Evolutionary conservation across 2,113 vertebrate genomes (phyloP).

Genomic region (Aix galericulata): DNA sequence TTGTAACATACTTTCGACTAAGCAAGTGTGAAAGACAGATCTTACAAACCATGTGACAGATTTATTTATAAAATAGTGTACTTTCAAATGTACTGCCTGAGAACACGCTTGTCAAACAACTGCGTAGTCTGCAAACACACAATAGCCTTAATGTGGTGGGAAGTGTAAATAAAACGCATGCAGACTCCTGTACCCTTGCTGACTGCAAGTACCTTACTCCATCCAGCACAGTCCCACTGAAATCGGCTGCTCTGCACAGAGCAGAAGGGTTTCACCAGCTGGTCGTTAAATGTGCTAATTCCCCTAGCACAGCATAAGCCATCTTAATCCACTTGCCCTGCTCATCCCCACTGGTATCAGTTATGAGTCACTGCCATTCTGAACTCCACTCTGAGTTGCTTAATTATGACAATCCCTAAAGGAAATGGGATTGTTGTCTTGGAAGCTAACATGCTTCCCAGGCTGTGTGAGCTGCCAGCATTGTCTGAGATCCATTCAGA

Average conservation of each 20-base stretch:
- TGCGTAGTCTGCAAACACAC: neutral
- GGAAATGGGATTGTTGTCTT: neutral
- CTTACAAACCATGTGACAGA: neutral
- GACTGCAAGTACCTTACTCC: neutral
- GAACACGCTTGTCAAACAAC: neutral
- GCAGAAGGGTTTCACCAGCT: neutral
- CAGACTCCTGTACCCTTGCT: neutral
- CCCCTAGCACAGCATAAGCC: neutral
- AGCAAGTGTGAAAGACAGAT: neutral
- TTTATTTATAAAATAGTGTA: neutral
- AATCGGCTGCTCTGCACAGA: neutral
- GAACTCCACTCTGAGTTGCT: neutral
- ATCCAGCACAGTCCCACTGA: neutral
- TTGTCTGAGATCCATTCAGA: neutral
- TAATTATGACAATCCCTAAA: neutral
- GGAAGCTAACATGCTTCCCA: neutral
- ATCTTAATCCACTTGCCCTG: neutral
- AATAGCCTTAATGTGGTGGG: neutral
- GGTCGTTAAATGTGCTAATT: neutral
- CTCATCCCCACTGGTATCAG: neutral
- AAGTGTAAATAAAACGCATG: neutral
- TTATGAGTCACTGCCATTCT: neutral
- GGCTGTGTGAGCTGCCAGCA: fast-evolving
- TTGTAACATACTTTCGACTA: neutral
- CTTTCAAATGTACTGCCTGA: neutral